Evolutionary conservation across 2,113 vertebrate genomes (phyloP).

Genomic region (Engraulis encrasicolus): DNA sequence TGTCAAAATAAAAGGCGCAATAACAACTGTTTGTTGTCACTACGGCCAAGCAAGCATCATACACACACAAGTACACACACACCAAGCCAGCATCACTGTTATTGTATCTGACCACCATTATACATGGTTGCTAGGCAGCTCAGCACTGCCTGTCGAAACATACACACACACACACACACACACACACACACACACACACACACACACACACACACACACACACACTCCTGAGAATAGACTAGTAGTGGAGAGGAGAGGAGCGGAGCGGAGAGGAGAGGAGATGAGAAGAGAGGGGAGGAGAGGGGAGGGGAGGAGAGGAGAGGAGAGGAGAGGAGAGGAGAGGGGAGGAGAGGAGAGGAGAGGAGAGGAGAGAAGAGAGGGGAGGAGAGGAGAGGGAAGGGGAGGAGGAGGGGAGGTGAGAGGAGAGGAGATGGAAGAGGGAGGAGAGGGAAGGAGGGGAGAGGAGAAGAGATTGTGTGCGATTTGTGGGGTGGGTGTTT

Average conservation of each 20-base stretch:
- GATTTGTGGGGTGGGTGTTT: background rate
- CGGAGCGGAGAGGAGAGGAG: too few relatives aligned
- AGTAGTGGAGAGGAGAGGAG: too few relatives aligned
- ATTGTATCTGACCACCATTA: conserved; percentile 52
- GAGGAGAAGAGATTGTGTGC: background rate
- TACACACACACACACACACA: background rate
- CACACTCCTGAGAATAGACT: background rate
- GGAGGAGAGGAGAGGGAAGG: background rate
- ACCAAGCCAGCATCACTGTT: too few relatives aligned
- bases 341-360: background rate
- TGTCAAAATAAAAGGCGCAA: too few relatives aligned
- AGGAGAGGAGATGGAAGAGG: too few relatives aligned
- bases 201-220: background rate
- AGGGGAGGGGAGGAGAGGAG: background rate
- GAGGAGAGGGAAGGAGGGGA: background rate
- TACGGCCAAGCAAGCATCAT: conserved; percentile 60
- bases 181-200: background rate
- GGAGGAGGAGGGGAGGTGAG: background rate
- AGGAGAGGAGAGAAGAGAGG: conserved; percentile 32
- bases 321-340: background rate
- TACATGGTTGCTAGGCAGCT: conserved; percentile 53
- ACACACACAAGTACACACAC: too few relatives aligned
- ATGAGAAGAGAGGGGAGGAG: conserved; percentile 35
- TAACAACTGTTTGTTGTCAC: conserved; percentile 73
- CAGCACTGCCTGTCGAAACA: conserved; percentile 42